Conservation (phyloP, 2,113 vertebrate genomes). For the Sitta europaea region DNA sequence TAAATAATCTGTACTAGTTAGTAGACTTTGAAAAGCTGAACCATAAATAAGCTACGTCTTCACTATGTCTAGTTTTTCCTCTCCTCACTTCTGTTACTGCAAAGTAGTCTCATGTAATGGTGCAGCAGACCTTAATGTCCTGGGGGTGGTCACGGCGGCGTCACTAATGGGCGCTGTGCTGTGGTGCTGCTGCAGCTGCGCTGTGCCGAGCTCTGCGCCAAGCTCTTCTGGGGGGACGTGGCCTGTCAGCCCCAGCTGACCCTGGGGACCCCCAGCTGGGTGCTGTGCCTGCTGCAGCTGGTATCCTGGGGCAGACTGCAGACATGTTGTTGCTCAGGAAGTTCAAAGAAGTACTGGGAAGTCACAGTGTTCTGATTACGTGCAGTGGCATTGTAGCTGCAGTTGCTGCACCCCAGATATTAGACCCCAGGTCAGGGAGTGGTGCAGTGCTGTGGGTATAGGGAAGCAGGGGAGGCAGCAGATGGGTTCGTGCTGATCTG, state of each 20-base stretch:
- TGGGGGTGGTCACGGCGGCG: not conserved
- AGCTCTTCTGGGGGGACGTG: accelerated
- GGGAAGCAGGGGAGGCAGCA: not conserved
- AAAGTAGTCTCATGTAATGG: not conserved
- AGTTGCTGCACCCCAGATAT: not conserved
- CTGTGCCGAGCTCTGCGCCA: not conserved
- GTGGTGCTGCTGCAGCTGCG: not conserved
- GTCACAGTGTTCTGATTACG: not conserved
- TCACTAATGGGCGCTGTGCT: not conserved
- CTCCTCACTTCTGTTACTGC: not conserved
- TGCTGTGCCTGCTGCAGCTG: not conserved
- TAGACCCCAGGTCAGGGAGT: accelerated
- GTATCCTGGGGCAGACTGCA: accelerated
- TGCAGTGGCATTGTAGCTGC: accelerated
- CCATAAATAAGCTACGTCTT: not conserved
- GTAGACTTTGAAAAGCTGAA: not conserved
- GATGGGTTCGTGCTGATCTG: not conserved
- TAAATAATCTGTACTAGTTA: not conserved
- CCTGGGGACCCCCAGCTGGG: not conserved
- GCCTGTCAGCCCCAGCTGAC: not conserved
- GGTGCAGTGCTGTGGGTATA: not conserved
- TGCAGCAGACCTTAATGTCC: not conserved
- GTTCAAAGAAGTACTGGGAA: not conserved
- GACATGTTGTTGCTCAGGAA: not conserved
- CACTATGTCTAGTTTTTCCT: not conserved